Conservation (phyloP, 2,113 vertebrate species). For the Albula glossodonta region DNA sequence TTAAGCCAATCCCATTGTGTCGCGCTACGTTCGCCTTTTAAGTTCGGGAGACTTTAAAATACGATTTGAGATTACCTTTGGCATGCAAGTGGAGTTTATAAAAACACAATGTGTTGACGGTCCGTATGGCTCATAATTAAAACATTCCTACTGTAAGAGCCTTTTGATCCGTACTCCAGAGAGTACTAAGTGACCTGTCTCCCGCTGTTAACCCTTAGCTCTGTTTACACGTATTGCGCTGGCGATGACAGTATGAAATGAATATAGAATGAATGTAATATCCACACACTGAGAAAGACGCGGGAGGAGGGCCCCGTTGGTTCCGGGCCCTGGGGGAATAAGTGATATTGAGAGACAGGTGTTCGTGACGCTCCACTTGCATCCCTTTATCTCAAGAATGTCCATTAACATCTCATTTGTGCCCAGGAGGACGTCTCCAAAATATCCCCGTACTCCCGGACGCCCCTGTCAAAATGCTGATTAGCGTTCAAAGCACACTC, state of each 20-base stretch:
- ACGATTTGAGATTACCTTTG: too few relatives aligned
- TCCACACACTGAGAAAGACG: neutral
- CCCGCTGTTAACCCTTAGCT: neutral
- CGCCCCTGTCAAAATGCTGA: neutral
- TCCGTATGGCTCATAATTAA: constrained; percentile 54
- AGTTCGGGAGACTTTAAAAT: too few relatives aligned
- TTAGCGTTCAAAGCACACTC: neutral
- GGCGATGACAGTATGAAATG: neutral
- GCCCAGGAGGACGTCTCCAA: neutral
- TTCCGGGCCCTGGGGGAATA: neutral
- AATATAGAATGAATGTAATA: neutral
- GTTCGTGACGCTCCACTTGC: constrained; percentile 33
- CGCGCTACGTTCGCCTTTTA: too few relatives aligned
- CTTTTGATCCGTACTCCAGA: constrained; percentile 26
- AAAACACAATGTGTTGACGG: too few relatives aligned
- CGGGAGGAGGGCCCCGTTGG: neutral
- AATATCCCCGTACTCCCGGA: neutral
- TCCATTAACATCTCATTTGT: constrained; percentile 36
- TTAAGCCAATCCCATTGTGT: too few relatives aligned
- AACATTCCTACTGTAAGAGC: constrained; percentile 49
- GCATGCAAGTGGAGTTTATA: too few relatives aligned
- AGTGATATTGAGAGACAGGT: constrained; percentile 56
- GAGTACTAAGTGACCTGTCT: constrained; percentile 45
- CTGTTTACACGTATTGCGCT: neutral
- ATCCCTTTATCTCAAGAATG: constrained; percentile 24